A percentile compares a stretch with the other conserved stretches of the same genome.
Evolutionary conservation across 2,113 vertebrate genomes (phyloP).

Genomic region (Melanocharis versteri): DNA sequence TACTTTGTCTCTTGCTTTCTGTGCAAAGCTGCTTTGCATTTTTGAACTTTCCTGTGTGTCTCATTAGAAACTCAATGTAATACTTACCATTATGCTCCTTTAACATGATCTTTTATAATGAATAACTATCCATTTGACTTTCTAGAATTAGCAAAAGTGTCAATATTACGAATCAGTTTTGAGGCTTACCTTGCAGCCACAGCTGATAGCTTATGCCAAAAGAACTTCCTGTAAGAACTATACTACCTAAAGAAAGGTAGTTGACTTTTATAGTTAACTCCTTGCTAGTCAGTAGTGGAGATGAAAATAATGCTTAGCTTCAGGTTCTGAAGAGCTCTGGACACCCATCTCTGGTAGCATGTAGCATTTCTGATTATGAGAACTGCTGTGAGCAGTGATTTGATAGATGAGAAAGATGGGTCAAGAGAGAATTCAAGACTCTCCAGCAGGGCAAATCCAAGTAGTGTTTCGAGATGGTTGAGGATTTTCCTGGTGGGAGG

Average conservation of each 20-base stretch:
- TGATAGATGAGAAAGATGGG: not conserved
- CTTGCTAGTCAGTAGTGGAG: not conserved
- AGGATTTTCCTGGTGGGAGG: not conserved
- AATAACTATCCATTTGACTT: not conserved
- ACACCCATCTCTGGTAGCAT: not conserved
- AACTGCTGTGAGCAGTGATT: not conserved
- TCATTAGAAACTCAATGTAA: not conserved
- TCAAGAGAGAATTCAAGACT: not conserved
- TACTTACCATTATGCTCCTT: not conserved
- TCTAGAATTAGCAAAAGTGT: not conserved
- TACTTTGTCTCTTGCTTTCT: constrained; percentile 59
- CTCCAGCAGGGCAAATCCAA: not conserved
- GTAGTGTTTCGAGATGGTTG: not conserved
- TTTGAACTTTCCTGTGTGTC: not conserved
- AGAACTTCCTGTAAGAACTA: not conserved
- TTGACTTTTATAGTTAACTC: not conserved
- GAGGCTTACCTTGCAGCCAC: not conserved
- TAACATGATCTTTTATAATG: not conserved
- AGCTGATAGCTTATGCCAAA: not conserved
- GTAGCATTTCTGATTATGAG: not conserved
- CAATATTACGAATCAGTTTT: not conserved
- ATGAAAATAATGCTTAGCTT: not conserved
- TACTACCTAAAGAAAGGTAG: not conserved
- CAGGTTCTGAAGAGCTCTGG: not conserved
- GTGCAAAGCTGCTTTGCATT: constrained; percentile 18